Evolutionary conservation across 2,797 vertebrate genomes (phyloP), one percentile per base, ranked within the genome.

Genomic region (Trachurus trachurus): DNA sequence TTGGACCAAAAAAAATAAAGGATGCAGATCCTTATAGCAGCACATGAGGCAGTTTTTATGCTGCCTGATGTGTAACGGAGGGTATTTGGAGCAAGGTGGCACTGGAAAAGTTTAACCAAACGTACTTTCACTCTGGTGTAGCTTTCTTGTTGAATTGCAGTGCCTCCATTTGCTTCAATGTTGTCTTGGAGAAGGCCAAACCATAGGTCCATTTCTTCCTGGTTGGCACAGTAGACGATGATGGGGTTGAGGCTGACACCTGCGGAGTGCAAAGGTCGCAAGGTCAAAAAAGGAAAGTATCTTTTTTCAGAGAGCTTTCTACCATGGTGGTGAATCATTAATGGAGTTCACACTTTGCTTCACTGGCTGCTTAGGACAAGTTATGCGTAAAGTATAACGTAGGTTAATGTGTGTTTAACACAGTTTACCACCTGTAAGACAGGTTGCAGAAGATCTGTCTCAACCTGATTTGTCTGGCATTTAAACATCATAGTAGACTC

Each of bases 241-340:
- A 99, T 96, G 5, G 97, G 96, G 71, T 97, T 97, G 4, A 98
- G 95, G 89, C 96, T 96, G 0, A 98, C 97, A 88, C 97, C 98
- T 99, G 83, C 11, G 71, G 59, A 70, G 64, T 13, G 58, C 64
- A 92, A 87, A 89, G 73, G 74, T 83, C 67, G 86, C 66, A 83
- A 63, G 59, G 37, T 86, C 62, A 90, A 61, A 70, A 68, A 62
- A 52, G 56, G 53, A 85, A 81, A 84, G 76, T 40, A 22, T 76
- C 54, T 53, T 69, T 66, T 45, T 49, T 31, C 12, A 17, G 19
- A 34, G 29, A 19, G 37, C 21, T 74, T 69, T 57, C 26, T 34
- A n/a, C 29, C 31, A 13, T 16, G 4, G 15, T 47, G 47, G 59
- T 67, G 50, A 80, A 82, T 82, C n/a, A 84, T 75, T 77, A 56